Conservation (phyloP, 2,888 invertebrate genomes). For the Drosophila setosimentum region DNA sequence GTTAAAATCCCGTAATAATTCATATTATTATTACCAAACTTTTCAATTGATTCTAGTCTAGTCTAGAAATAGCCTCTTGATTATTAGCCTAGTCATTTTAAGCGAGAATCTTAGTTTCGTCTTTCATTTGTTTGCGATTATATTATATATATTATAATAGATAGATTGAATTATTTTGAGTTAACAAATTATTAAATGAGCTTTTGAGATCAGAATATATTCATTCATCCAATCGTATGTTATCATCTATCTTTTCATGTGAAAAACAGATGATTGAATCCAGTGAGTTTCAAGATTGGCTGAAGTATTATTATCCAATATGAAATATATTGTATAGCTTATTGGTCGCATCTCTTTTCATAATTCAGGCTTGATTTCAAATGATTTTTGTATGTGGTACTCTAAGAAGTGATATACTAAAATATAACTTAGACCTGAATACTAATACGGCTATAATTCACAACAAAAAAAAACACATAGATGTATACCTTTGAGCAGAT, state of each 20-base stretch:
- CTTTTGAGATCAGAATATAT: background rate
- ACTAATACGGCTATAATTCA: slow-evolving; percentile 5
- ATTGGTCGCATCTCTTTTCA: background rate
- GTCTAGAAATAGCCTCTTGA: background rate
- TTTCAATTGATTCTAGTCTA: background rate
- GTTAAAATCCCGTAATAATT: background rate
- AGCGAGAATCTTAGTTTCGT: background rate
- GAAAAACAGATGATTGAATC: background rate
- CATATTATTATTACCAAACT: background rate
- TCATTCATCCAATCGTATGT: background rate
- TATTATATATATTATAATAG: background rate
- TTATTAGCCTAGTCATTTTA: background rate
- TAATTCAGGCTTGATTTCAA: background rate
- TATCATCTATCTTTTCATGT: background rate
- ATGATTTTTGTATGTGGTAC: background rate
- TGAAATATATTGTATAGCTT: too few relatives aligned
- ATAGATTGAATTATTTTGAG: background rate
- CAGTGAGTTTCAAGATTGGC: background rate
- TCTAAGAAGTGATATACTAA: background rate
- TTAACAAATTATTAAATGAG: background rate
- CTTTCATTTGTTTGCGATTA: too few relatives aligned
- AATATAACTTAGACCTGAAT: background rate
- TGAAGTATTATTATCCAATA: background rate
- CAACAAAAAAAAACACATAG: slow-evolving; percentile 4
- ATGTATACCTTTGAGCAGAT: background rate